Evolutionary conservation across 2,797 vertebrate genomes (phyloP).

Genomic region (Ptychadena robeensis): DNA sequence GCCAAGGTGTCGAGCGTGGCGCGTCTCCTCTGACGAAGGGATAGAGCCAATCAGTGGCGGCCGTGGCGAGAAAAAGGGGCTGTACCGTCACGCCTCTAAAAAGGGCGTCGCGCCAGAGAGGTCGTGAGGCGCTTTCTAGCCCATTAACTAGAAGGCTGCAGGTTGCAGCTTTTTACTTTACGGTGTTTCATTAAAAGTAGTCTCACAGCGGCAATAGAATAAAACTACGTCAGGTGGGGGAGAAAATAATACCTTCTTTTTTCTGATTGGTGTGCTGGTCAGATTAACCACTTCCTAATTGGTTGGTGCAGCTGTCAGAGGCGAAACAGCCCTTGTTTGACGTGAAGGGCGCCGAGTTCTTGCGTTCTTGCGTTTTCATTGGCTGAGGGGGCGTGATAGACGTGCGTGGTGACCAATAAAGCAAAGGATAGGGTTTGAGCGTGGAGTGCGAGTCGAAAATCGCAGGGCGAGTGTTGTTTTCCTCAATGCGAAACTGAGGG

Average conservation of each 20-base stretch:
- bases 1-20: slow-evolving; percentile 33
- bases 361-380: background rate
- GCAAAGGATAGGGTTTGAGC: background rate
- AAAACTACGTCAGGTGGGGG: too few species aligned
- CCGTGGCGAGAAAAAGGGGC: background rate
- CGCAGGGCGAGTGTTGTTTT: slow-evolving; percentile 53
- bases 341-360: background rate
- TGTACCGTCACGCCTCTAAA: background rate
- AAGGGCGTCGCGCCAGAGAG: background rate
- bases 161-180: background rate
- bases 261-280: background rate
- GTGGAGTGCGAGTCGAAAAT: slow-evolving; percentile 17
- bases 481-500: slow-evolving; percentile 45
- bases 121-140: background rate
- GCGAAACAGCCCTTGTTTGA: slow-evolving; percentile 38
- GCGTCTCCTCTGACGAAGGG: background rate
- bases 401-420: background rate
- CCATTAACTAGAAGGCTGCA: background rate
- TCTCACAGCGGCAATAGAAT: too few species aligned
- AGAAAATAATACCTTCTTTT: background rate
- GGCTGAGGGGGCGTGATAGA: background rate
- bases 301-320: slow-evolving; percentile 6
- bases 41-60: slow-evolving; percentile 46
- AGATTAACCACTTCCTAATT: background rate
- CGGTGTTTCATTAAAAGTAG: background rate